Evolutionary conservation across 2,797 vertebrate genomes (phyloP), one percentile per base, ranked within the genome.

Genomic region (Gymnodraco acuticeps): DNA sequence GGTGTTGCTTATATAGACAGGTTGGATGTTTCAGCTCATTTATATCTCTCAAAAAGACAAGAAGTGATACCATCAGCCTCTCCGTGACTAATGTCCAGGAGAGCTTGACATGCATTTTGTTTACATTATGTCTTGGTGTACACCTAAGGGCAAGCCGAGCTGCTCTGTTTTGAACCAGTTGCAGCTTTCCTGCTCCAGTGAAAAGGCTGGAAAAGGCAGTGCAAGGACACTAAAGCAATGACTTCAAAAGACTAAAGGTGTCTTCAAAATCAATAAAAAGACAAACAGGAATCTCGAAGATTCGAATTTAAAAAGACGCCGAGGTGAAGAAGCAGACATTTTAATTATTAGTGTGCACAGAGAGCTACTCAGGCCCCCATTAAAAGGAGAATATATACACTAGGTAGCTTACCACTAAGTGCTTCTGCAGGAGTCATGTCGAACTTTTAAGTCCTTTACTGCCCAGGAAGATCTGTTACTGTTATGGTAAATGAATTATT

Each of bases 381-480:
- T 88, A 89, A 85, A 62, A 81, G 53, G 73, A 78, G 77, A 81
- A 88, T 80, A 89, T 86, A 89, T 78, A 85, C 78, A 85, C 82
- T 79, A 69, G 83, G 78, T 80, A 85, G 76, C 82, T 85, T 83
- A 82, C 71, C 69, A 64, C 82, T 87, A 88, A 89, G 86, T 89
- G 86, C 87, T 85, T 82, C 81, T 84, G 81, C 78, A 83, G 86
- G 82, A 87, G 73, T 82, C 73, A 80, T 82, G 85, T 83, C 73
- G 77, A 89, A 91, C 88, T 84, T 90, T 81, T 73, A 87, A 89
- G 87, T 89, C 82, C 81, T 91, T 91, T 84, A 90, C 87, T 89
- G 86, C 83, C 85, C 78, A 78, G 77, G 73, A 88, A 92, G 87
- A 88, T 73, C 82, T 87, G 83, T 82, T 86, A 82, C 85, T 84